A percentile compares a stretch with the other conserved stretches of the same genome.
Conservation (phyloP, 2,888 invertebrate genomes). For the Aleiodes testaceus region DNA sequence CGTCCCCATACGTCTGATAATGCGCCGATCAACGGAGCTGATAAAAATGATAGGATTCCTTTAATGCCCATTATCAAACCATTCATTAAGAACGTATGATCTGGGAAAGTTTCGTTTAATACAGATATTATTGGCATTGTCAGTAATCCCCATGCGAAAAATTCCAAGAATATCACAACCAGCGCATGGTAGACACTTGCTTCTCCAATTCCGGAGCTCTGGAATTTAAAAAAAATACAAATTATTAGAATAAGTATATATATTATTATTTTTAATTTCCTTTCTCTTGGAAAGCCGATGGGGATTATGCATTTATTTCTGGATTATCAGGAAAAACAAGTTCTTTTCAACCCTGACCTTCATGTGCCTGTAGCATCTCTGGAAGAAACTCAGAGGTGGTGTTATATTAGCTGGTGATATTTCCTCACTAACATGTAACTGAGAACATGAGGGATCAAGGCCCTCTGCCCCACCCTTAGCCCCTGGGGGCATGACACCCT, state of each 20-base stretch:
- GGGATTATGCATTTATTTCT: no score
- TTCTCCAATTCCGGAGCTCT: conserved; percentile 91
- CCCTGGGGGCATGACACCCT: conserved; percentile 70
- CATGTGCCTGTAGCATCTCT: conserved; percentile 70
- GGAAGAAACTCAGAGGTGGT: conserved; percentile 58
- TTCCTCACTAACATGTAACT: conserved; percentile 65
- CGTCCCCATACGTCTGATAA: conserved; percentile 99
- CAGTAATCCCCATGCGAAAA: conserved; percentile 99
- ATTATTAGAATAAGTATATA: background rate
- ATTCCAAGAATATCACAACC: conserved; percentile 99
- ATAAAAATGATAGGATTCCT: conserved; percentile 97
- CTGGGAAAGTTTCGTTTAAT: conserved; percentile 97
- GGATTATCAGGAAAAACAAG: background rate
- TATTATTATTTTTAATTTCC: no score
- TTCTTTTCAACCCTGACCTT: conserved; percentile 65
- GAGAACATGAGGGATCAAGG: conserved; percentile 68
- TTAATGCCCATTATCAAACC: conserved; percentile 99
- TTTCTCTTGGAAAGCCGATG: no score
- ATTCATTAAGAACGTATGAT: conserved; percentile 99
- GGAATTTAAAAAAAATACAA: conserved; percentile 65
- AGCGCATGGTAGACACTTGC: conserved; percentile 99
- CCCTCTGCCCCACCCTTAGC: conserved; percentile 68
- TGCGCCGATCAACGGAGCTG: conserved; percentile 97
- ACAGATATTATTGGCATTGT: conserved; percentile 97
- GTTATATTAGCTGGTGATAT: conserved; percentile 55